Percentiles rank a stretch among this genome's conserved stretches.
These are phyloP conservation scores for Mimumesa dahlbomi DNA, from an alignment of 2,888 invertebrate genomes.

Conservation along the genomic window DNA sequence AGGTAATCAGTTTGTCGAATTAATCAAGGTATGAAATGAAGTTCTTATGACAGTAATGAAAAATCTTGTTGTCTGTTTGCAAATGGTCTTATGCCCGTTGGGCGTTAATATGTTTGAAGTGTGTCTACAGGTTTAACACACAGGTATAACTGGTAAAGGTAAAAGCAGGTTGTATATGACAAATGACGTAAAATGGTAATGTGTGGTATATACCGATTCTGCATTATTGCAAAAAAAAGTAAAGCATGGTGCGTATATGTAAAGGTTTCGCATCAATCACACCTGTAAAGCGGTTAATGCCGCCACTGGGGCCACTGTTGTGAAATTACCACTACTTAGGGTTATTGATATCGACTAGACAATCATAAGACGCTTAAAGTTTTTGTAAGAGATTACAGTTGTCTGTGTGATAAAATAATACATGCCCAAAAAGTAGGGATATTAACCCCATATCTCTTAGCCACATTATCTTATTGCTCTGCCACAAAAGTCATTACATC, in stretches of 20 bases:
- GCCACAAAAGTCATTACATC: too few relatives aligned
- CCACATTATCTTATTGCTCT: too few relatives aligned
- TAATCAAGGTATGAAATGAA: conserved; percentile 67
- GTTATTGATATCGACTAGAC: conserved; percentile 55
- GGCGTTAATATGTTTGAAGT: conserved; percentile 80
- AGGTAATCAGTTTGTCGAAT: conserved; percentile 57
- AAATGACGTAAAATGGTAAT: conserved; percentile 75
- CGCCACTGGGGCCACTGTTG: conserved; percentile 67
- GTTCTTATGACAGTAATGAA: conserved; percentile 67
- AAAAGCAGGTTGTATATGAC: conserved; percentile 79
- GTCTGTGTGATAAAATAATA: conserved; percentile 11
- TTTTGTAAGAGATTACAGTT: conserved; percentile 48
- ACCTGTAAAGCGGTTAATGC: conserved; percentile 52
- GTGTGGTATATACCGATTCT: conserved; percentile 61
- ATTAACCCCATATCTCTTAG: neutral
- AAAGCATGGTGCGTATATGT: conserved; percentile 40
- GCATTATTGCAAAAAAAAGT: conserved; percentile 46
- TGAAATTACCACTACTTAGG: conserved; percentile 53
- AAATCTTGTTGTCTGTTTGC: conserved; percentile 66
- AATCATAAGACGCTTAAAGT: conserved; percentile 48
- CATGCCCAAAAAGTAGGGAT: conserved; percentile 3
- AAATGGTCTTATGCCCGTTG: conserved; percentile 75
- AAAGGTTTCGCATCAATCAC: conserved; percentile 52
- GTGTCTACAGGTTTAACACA: conserved; percentile 81
- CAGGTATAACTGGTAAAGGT: conserved; percentile 78